Evolutionary conservation across 2,797 vertebrate genomes (phyloP).

Genomic region (Leptatherina wallacei): DNA sequence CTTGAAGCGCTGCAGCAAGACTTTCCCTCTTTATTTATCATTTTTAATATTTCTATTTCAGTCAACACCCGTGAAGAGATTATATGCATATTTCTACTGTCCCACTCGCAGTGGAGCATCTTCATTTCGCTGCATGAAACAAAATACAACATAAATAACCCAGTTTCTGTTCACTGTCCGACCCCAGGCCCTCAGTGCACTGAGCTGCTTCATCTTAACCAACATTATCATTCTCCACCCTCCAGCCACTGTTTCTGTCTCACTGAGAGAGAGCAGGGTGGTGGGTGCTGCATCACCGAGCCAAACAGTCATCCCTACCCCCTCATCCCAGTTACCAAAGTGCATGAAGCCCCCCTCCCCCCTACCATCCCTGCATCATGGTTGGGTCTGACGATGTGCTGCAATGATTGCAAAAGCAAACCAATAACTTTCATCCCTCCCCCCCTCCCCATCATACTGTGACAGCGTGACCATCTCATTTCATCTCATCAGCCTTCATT

Average conservation of each 20-base stretch:
- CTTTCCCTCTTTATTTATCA: constrained; percentile 10
- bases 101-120: constrained; percentile 36
- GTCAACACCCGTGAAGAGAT: constrained; percentile 42
- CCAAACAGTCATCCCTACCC: constrained; percentile 51
- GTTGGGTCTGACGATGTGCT: constrained; percentile 76
- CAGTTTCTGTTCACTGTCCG: constrained; percentile 41
- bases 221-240: constrained; percentile 64
- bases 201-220: constrained; percentile 69
- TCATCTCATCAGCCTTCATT: constrained; percentile 63
- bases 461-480: constrained; percentile 63
- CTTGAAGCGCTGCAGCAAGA: constrained; percentile 40
- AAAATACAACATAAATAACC: constrained; percentile 51
- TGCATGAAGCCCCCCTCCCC: constrained; percentile 76
- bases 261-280: constrained; percentile 63
- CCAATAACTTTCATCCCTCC: constrained; percentile 48
- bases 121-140: constrained; percentile 63
- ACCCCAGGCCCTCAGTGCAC: constrained; percentile 24
- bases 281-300: constrained; percentile 55
- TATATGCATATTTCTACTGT: constrained; percentile 19
- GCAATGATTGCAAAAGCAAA: constrained; percentile 83
- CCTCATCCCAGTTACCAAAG: constrained; percentile 43
- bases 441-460: constrained; percentile 37
- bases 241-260: constrained; percentile 81
- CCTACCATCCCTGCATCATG: constrained; percentile 64
- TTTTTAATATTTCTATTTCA: constrained; percentile 32